Percentiles rank a stretch among this genome's conserved stretches.
phyloP scores from a whole-genome alignment of 2,113 vertebrate genomes.

The Numenius arquata region DNA sequence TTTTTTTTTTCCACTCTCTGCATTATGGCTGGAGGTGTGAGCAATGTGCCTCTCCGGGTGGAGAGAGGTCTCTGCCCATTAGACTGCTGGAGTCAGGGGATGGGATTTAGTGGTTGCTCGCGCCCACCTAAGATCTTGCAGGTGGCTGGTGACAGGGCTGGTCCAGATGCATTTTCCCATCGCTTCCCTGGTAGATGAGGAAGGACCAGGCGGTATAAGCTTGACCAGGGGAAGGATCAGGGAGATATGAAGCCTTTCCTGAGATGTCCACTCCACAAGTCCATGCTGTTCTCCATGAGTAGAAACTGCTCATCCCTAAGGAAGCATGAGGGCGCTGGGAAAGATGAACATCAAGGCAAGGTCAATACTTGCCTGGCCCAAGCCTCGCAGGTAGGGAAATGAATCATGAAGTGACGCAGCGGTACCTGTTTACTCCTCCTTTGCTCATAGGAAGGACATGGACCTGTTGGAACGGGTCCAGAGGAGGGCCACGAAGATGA shows the following conservation, averaged over 20 bases:
- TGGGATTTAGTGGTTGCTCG: neutral
- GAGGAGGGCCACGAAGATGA: too few species aligned
- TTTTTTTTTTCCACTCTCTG: neutral
- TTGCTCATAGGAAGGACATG: too few species aligned
- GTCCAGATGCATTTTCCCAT: neutral
- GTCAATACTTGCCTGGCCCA: neutral
- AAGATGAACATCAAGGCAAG: neutral
- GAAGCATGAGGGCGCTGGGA: accelerated
- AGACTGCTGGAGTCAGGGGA: neutral
- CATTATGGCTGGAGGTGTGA: neutral
- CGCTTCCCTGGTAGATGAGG: neutral
- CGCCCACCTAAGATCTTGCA: neutral
- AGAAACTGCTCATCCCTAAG: neutral
- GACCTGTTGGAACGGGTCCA: too few species aligned
- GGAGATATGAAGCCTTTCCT: neutral
- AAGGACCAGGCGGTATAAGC: neutral
- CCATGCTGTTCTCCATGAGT: neutral
- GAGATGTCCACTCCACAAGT: too few species aligned
- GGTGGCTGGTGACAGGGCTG: neutral
- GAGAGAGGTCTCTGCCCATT: neutral
- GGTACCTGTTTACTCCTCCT: neutral
- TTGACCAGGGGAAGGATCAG: neutral
- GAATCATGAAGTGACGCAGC: accelerated
- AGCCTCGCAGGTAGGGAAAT: neutral
- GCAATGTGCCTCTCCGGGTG: neutral